Evolutionary conservation across 2,113 vertebrate genomes (phyloP).

Genomic region (Puma concolor): DNA sequence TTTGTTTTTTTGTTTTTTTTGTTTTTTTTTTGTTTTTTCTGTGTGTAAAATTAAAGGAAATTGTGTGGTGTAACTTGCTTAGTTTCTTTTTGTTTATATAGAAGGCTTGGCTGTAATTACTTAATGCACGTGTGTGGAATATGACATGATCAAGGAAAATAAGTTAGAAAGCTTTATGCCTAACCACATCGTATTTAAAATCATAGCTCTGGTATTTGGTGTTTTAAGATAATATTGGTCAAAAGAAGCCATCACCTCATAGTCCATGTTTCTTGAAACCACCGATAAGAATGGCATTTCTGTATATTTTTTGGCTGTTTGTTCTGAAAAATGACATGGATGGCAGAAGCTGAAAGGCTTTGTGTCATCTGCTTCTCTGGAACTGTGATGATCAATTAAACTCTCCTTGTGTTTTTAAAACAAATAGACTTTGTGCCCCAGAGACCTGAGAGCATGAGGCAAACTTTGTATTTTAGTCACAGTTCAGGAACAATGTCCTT

Average conservation of each 20-base stretch:
- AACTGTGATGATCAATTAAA: slow-evolving; percentile 81
- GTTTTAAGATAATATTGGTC: slow-evolving; percentile 39
- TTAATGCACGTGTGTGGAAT: neutral
- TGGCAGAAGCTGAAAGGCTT: slow-evolving; percentile 56
- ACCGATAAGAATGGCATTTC: neutral
- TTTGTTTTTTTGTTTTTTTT: neutral
- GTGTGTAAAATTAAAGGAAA: slow-evolving; percentile 59
- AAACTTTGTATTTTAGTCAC: slow-evolving; percentile 84
- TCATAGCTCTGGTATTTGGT: neutral
- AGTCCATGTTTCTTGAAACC: neutral
- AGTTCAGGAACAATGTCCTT: slow-evolving; percentile 77
- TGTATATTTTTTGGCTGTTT: neutral
- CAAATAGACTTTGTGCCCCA: slow-evolving; percentile 80
- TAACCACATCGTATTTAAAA: slow-evolving; percentile 9
- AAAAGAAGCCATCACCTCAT: slow-evolving; percentile 27
- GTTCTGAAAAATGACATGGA: slow-evolving; percentile 14
- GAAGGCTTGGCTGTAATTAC: neutral
- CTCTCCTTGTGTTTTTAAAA: slow-evolving; percentile 80
- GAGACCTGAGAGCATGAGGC: slow-evolving; percentile 80
- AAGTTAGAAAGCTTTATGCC: neutral
- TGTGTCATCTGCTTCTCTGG: slow-evolving; percentile 78
- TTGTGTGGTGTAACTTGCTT: slow-evolving; percentile 35
- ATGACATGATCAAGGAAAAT: neutral
- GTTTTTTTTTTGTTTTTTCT: neutral
- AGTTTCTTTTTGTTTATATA: slow-evolving; percentile 58